Evolutionary conservation across 2,888 invertebrate species (phyloP).

Genomic region (Ypsolopha scabrella): DNA sequence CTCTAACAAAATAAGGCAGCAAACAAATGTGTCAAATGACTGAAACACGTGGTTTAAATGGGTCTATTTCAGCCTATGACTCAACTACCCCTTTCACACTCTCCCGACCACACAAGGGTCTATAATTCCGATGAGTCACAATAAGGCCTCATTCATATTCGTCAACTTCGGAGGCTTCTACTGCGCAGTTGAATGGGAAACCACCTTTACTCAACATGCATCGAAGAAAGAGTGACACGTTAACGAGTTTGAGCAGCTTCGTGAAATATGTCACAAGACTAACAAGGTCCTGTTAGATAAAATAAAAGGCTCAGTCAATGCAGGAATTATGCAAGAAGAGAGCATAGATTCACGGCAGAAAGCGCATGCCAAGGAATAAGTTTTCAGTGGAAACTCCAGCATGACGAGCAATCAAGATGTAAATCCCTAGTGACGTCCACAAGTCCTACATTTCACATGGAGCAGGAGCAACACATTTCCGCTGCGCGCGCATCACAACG

Average conservation of each 20-base stretch:
- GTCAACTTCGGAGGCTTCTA: not conserved
- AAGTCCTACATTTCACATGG: not conserved
- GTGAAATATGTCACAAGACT: too few species aligned
- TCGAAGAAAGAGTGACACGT: too few species aligned
- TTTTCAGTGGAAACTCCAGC: too few species aligned
- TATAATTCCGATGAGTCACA: not conserved
- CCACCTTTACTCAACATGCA: not conserved
- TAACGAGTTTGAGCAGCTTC: too few species aligned
- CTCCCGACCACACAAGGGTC: not conserved
- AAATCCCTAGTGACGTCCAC: not conserved
- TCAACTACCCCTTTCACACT: too few species aligned
- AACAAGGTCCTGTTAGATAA: too few species aligned
- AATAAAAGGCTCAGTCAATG: too few species aligned
- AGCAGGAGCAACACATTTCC: constrained; percentile 19
- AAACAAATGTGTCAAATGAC: not conserved
- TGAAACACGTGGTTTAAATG: too few species aligned
- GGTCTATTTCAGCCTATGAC: too few species aligned
- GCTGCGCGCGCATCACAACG: constrained; percentile 61
- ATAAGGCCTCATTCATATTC: not conserved
- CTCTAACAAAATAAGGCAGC: not conserved
- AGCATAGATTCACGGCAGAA: too few species aligned
- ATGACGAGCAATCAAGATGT: not conserved
- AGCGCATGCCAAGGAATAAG: too few species aligned
- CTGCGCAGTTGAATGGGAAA: not conserved
- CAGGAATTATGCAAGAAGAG: too few species aligned